Percentiles rank a stretch among this genome's conserved stretches.
phyloP scores from a whole-genome alignment of 2,797 vertebrate genomes.

The Scolopax rusticola region DNA sequence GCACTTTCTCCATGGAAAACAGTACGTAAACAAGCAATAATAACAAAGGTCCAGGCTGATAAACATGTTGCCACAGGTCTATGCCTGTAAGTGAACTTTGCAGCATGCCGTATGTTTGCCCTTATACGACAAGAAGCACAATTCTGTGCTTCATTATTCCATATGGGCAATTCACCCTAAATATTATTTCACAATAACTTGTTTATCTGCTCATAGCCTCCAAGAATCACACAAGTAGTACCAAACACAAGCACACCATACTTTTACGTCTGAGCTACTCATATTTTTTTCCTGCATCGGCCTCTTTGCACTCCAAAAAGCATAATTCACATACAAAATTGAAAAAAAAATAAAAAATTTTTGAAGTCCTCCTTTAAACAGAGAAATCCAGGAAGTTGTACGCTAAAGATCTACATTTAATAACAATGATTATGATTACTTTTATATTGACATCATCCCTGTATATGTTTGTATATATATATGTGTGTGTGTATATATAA shows the following conservation, averaged over 20 bases:
- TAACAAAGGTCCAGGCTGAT: background rate
- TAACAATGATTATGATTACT: background rate
- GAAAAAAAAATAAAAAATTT: background rate
- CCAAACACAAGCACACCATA: background rate
- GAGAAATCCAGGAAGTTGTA: background rate
- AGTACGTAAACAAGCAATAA: background rate
- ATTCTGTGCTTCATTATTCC: background rate
- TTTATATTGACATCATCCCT: background rate
- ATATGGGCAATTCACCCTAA: background rate
- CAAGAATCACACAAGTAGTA: background rate
- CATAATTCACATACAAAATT: background rate
- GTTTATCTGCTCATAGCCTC: background rate
- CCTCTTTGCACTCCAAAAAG: background rate
- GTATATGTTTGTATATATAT: background rate
- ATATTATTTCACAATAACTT: background rate
- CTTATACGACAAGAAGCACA: background rate
- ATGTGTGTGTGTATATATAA: no score
- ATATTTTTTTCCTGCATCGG: background rate
- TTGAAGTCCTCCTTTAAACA: background rate
- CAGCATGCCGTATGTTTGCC: background rate
- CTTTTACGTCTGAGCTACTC: background rate
- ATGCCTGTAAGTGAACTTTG: background rate
- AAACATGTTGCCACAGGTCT: background rate
- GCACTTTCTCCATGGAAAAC: background rate
- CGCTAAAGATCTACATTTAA: background rate